Conservation (phyloP, 2,888 invertebrate species). For the Isoperla grammatica region DNA sequence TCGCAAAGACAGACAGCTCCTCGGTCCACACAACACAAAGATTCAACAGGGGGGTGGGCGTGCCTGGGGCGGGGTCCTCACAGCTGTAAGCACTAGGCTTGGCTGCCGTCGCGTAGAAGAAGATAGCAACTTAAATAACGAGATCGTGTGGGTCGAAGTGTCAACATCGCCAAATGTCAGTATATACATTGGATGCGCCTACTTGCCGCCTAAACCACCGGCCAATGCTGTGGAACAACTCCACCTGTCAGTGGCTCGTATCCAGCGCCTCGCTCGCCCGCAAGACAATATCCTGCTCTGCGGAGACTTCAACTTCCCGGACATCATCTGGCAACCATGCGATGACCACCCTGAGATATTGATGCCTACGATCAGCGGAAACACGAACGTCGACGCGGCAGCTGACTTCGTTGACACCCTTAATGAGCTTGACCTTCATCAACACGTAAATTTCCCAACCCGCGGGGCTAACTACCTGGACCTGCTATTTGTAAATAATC, state of each 20-base stretch:
- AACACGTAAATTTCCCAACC: background rate
- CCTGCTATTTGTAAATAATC: background rate
- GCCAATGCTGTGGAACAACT: background rate
- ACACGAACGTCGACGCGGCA: background rate
- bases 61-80: conserved; percentile 4
- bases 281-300: background rate
- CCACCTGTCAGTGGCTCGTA: background rate
- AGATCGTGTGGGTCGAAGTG: background rate
- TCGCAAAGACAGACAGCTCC: background rate
- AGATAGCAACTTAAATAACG: background rate
- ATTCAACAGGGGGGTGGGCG: conserved; percentile 1
- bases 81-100: background rate
- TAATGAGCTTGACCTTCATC: background rate
- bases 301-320: conserved; percentile 2
- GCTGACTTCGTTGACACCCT: background rate
- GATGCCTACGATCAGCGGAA: background rate
- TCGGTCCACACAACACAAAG: too few species aligned
- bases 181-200: background rate
- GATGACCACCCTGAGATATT: background rate
- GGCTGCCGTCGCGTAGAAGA: background rate
- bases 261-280: background rate
- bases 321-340: background rate
- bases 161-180: background rate
- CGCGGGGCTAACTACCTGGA: background rate
- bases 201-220: background rate